Base-by-base conservation (phyloP, 2,888 invertebrate genomes). In the Halocaridina rubra region DNA sequence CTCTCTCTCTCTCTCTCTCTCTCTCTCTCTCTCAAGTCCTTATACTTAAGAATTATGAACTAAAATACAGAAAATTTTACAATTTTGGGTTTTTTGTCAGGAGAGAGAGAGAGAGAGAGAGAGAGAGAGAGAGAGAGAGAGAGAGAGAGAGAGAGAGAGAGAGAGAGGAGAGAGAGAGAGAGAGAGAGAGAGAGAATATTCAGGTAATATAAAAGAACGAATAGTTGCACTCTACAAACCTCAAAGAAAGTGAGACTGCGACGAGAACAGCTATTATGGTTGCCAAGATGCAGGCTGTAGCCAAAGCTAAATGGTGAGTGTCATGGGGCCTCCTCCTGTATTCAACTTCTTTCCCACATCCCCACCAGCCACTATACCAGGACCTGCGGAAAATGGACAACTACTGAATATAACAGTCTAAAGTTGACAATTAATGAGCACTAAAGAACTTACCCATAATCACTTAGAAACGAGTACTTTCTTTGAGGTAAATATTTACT, bases 321-420 rank as follows among this genome's bases (percentile, higher is more conserved):
- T 94, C 93, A 91, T 98, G 97, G 1, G 94, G 92, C 90, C 96
- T 95, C 88, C 93, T 93, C 69, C 95, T 93, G 91, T 96, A 98
- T 90, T 95, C 94, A 0, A 92, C 92, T 91, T 98, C 98, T 89
- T 77, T 67, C 32, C 75, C 24, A 74, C 81, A 85, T 5, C 87
- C 87, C 87, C 24, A 96, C 91, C 0, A 94, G 93, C 87, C 95
- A 90, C 86, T 94, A 94, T 91, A 85, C 84, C 85, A 86, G 81
- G 79, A 80, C 24, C 80, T 87, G 84, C 46, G 53, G n/a, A 22
- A 29, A 39, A 22, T 4, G 19, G 10, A n/a, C n/a, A n/a, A n/a
- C n/a, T n/a, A n/a, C n/a, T n/a, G n/a, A n/a, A n/a, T n/a, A n/a
- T n/a, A n/a, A n/a, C n/a, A n/a, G n/a, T n/a, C n/a, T n/a, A n/a